These are phyloP conservation scores for Heliconius aoede DNA, from an alignment of 2,888 invertebrate species.

Conservation along the genomic window DNA sequence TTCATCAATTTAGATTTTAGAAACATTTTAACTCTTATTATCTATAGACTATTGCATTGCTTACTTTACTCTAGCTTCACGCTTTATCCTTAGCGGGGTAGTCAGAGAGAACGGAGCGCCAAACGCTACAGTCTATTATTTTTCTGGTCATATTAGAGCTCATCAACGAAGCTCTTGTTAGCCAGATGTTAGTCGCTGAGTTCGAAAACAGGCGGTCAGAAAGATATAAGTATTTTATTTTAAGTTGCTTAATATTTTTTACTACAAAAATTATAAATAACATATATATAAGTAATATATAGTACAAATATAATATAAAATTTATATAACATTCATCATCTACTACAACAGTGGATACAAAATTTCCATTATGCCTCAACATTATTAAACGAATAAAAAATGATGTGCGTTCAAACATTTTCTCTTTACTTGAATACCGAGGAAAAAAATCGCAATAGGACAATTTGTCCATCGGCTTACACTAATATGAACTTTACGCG, in stretches of 20 bases:
- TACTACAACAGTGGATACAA: neutral
- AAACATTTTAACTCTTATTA: neutral
- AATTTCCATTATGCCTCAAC: neutral
- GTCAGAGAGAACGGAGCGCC: no score
- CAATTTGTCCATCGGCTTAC: neutral
- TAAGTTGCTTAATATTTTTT: no score
- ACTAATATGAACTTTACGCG: conserved; percentile 31
- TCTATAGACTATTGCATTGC: no score
- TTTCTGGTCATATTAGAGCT: no score
- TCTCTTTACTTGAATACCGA: conserved; percentile 31
- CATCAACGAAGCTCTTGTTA: no score
- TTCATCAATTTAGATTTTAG: neutral
- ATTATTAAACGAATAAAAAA: neutral
- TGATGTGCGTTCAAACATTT: conserved; percentile 34
- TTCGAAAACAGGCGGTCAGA: no score
- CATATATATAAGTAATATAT: neutral
- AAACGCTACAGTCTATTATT: no score
- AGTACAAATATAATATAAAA: neutral
- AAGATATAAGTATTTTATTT: no score
- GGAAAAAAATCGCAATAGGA: conserved; percentile 38
- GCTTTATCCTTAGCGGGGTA: no score
- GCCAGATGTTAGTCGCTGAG: no score
- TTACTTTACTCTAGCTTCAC: no score
- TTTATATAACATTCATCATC: neutral
- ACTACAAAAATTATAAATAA: neutral